Percentiles rank a stretch among this genome's conserved stretches.
Conservation (phyloP, 1,140 invertebrate genomes). For the Andricus grossulariae region DNA sequence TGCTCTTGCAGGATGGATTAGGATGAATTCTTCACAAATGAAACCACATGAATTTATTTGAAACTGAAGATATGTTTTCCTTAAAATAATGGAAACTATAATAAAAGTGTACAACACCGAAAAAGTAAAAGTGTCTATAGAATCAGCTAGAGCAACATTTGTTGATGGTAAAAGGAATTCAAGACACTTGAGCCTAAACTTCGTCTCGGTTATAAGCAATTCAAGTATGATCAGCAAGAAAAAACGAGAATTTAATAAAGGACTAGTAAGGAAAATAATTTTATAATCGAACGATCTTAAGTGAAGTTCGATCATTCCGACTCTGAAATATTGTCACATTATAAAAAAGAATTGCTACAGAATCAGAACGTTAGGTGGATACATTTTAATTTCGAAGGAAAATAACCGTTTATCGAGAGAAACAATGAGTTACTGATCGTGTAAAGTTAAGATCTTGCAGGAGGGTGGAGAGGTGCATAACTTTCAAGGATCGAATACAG, state of each 20-base stretch:
- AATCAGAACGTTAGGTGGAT: neutral
- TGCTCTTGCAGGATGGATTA: neutral
- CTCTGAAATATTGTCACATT: neutral
- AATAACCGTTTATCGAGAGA: neutral
- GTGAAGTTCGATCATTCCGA: neutral
- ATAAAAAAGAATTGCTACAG: neutral
- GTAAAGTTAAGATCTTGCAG: neutral
- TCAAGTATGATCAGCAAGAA: too few species aligned
- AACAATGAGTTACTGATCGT: neutral
- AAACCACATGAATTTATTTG: too few species aligned
- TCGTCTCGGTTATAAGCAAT: too few species aligned
- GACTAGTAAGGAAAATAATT: neutral
- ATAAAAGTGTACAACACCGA: too few species aligned
- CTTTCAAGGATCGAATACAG: conserved; percentile 29
- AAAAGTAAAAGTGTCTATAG: too few species aligned
- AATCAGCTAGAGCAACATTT: too few species aligned
- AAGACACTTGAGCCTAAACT: neutral
- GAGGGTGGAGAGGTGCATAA: neutral
- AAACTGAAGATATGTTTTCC: too few species aligned
- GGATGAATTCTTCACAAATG: neutral
- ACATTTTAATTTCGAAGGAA: neutral
- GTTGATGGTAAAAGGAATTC: neutral
- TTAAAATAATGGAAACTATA: too few species aligned
- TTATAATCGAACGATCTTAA: neutral
- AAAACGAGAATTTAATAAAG: too few species aligned